Base-by-base conservation (phyloP, 2,113 vertebrate species). In the Pangasianodon gigas region DNA sequence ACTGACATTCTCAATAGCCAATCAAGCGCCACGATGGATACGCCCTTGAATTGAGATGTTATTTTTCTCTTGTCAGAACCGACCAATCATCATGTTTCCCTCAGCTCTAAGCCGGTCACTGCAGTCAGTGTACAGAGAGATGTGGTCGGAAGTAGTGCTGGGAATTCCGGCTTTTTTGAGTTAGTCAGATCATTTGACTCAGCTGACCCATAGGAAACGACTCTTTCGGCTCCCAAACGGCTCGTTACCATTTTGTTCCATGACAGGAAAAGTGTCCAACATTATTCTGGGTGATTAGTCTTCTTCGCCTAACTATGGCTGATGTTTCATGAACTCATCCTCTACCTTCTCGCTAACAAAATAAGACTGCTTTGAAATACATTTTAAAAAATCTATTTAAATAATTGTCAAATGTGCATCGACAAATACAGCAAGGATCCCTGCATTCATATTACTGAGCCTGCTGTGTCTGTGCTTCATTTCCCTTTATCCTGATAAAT, bases 1-100 rank as follows among this genome's bases (percentile, higher is more conserved):
- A 90, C 3, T 65, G 86, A 88, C 89, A 77, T 32, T n/a, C 37
- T 11, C 10, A 44, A 16, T 16, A 74, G 85, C 89, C 84, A 88
- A 91, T 88, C 44, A 9, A 5, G 0, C 9, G 2, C 18, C 18
- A 32, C 3, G 11, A 8, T 26, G 54, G 32, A 26, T 19, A 60
- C 19, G n/a, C 21, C 56, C 24, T 32, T 85, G 10, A 62, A 32
- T 69, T 69, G 67, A 44, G 65, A 37, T 11, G 26, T 4, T n/a
- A 51, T 62, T 75, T n/a, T 86, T 24, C 37, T 48, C 29, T 54
- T 56, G 26, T 56, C n/a, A 81, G 32, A 52, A 19, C 6, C 79
- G 79, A 82, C 79, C 44, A 29, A 51, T 79, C 75, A 21, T n/a
- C 3, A 51, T 29, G 26, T 16, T 29, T 51, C 1, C 14, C 11